phyloP scores from a whole-genome alignment of 2,888 invertebrate genomes.

The Endotricha flammealis region DNA sequence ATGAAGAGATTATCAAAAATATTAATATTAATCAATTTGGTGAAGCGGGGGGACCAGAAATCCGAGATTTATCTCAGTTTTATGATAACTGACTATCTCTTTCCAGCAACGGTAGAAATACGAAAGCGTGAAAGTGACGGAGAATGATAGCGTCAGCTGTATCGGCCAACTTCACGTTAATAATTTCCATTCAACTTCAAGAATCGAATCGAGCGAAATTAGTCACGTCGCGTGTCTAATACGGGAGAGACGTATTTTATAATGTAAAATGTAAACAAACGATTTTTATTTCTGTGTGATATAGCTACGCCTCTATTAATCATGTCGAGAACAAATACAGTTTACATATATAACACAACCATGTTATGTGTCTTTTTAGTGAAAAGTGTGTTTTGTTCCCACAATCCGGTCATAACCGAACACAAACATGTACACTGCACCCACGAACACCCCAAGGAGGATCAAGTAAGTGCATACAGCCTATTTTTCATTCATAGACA shows the following conservation, averaged over 20 bases:
- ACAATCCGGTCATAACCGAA: slow-evolving; percentile 39
- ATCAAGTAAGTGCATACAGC: slow-evolving; percentile 79
- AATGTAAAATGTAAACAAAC: neutral
- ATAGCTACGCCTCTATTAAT: neutral
- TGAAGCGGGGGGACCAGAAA: no score
- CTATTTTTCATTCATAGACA: no score
- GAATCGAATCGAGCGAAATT: neutral
- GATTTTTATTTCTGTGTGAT: neutral
- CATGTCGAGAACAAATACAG: neutral
- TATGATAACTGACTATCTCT: no score
- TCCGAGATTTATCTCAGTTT: no score
- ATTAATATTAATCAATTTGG: no score
- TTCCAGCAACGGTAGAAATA: no score
- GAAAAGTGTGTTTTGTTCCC: neutral
- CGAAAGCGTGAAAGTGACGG: no score
- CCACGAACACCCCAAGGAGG: slow-evolving; percentile 82
- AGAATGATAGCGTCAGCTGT: no score
- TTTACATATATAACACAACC: no score
- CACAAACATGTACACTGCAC: slow-evolving; percentile 72
- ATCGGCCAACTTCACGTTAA: neutral
- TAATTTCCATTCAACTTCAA: neutral
- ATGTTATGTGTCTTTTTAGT: slow-evolving; percentile 31
- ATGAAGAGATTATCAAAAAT: no score
- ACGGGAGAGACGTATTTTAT: neutral
- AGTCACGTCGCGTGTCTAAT: neutral